Conservation (phyloP, 2,888 invertebrate species). For the Tetropium fuscum region DNA sequence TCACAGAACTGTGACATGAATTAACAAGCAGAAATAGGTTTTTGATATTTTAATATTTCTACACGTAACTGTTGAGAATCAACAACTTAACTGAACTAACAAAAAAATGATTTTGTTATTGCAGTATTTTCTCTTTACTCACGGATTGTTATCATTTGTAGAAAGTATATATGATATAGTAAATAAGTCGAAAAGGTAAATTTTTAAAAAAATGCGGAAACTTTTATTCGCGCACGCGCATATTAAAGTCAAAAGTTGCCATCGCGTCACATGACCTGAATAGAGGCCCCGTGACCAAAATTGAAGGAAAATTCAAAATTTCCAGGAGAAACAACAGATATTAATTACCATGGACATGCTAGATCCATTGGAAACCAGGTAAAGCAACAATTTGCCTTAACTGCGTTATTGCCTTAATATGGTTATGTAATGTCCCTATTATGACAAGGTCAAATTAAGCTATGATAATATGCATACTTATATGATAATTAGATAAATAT, state of each 20-base stretch:
- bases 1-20: too few species aligned
- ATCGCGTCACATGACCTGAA: constrained; percentile 76
- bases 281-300: constrained; percentile 81
- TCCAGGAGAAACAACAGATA: constrained; percentile 53
- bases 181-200: neutral
- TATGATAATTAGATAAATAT: constrained; percentile 46
- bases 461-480: too few species aligned
- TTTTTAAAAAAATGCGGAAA: neutral
- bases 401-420: constrained; percentile 11
- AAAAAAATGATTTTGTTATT: too few species aligned
- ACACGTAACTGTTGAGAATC: too few species aligned
- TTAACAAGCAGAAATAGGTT: too few species aligned
- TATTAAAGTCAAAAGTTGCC: constrained; percentile 42
- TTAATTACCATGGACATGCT: constrained; percentile 69
- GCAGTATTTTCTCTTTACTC: too few species aligned
- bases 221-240: constrained; percentile 28
- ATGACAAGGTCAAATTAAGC: constrained; percentile 27
- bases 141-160: too few species aligned
- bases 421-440: constrained; percentile 44
- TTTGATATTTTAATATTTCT: too few species aligned
- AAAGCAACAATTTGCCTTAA: constrained; percentile 47
- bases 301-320: constrained; percentile 73
- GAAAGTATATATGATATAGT: too few species aligned
- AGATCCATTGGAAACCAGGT: constrained; percentile 75
- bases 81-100: too few species aligned